phyloP scores from a whole-genome alignment of 2,113 vertebrate genomes.

The Engraulis encrasicolus region DNA sequence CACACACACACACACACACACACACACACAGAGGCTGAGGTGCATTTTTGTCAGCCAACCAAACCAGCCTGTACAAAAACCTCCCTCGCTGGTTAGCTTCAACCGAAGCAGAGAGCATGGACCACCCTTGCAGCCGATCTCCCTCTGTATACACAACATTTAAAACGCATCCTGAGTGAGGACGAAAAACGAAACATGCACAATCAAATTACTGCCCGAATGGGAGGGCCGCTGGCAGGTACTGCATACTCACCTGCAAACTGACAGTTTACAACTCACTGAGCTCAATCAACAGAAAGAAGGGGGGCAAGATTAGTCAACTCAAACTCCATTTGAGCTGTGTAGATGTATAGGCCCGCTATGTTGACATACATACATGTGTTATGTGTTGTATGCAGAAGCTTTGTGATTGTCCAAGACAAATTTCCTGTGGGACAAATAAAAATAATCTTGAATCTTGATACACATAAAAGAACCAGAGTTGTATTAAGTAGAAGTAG shows the following conservation, averaged over 20 bases:
- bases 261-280: background rate
- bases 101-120: background rate
- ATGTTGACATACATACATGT: too few relatives aligned
- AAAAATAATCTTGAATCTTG: too few relatives aligned
- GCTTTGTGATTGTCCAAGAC: too few relatives aligned
- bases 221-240: background rate
- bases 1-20: too few relatives aligned
- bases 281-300: background rate
- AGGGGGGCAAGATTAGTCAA: too few relatives aligned
- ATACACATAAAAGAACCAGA: too few relatives aligned
- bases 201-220: background rate
- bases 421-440: too few relatives aligned
- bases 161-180: conserved; percentile 8
- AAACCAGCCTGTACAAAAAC: conserved; percentile 12
- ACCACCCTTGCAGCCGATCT: conserved; percentile 9
- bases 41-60: conserved; percentile 14
- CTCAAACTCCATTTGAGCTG: too few relatives aligned
- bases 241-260: background rate
- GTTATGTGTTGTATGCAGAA: too few relatives aligned
- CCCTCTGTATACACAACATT: background rate
- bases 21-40: conserved; percentile 1
- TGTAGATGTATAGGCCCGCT: too few relatives aligned
- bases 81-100: background rate
- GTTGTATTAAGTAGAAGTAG: too few relatives aligned
- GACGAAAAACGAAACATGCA: background rate